phyloP scores from a whole-genome alignment of 2,888 invertebrate genomes.

The Quadriops clusia region DNA sequence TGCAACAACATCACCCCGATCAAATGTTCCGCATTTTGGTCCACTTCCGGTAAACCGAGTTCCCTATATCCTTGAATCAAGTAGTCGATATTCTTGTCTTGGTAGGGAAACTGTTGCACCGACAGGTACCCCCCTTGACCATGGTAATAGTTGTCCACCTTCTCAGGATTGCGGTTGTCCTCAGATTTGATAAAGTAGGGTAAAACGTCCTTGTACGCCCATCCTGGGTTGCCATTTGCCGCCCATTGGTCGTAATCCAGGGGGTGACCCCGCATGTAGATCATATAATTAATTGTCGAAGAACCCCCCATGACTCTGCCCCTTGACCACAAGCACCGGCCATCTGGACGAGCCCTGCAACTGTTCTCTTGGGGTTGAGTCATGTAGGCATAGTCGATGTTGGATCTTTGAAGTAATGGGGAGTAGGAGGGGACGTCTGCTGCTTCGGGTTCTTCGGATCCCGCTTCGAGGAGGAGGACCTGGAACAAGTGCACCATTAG shows the following conservation, averaged over 20 bases:
- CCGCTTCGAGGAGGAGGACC: constrained; percentile 55
- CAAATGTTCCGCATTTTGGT: constrained; percentile 46
- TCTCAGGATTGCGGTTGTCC: constrained; percentile 45
- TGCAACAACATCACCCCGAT: constrained; percentile 51
- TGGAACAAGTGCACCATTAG: constrained; percentile 24
- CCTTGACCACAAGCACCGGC: constrained; percentile 48
- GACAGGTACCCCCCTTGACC: constrained; percentile 49
- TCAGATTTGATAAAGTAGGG: constrained; percentile 61
- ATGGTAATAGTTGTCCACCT: constrained; percentile 45
- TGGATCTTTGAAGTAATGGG: constrained; percentile 45
- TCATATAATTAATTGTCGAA: constrained; percentile 54
- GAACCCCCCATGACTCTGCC: constrained; percentile 58
- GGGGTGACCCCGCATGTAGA: constrained; percentile 48
- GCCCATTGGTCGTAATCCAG: constrained; percentile 56
- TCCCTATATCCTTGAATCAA: constrained; percentile 50
- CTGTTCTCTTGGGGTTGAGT: constrained; percentile 52
- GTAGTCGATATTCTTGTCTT: constrained; percentile 45
- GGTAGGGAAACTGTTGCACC: constrained; percentile 51
- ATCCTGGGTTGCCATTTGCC: constrained; percentile 47
- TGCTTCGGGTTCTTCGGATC: constrained; percentile 52
- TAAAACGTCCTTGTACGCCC: constrained; percentile 51
- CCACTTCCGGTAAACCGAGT: constrained; percentile 45
- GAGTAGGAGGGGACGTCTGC: constrained; percentile 56
- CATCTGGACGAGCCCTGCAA: constrained; percentile 46
- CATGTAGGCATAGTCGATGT: constrained; percentile 58